phyloP scores from a whole-genome alignment of 2,113 vertebrate genomes.

The Maylandia zebra region DNA sequence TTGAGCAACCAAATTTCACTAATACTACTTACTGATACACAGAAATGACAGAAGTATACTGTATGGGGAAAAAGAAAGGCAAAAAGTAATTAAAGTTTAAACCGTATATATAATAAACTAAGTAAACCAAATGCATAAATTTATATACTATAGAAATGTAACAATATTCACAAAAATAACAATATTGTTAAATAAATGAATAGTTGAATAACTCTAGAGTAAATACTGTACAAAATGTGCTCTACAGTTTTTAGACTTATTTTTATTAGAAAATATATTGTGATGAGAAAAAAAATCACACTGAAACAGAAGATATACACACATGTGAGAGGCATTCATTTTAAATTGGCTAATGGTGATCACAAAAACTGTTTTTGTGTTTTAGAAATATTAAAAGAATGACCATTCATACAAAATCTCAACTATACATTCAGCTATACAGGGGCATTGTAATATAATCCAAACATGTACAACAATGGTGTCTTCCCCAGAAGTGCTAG shows the following conservation, averaged over 20 bases:
- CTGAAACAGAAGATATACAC: not conserved
- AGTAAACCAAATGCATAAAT: not conserved
- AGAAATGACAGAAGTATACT: not conserved
- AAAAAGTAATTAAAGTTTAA: not conserved
- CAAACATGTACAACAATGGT: not conserved
- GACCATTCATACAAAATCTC: not conserved
- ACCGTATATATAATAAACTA: not conserved
- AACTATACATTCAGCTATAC: not conserved
- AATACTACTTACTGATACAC: not conserved
- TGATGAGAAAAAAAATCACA: not conserved
- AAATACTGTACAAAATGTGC: not conserved
- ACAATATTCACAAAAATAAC: not conserved
- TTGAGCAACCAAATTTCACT: not conserved
- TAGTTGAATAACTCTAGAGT: not conserved
- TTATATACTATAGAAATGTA: not conserved
- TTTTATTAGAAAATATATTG: not conserved
- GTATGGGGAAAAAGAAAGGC: not conserved
- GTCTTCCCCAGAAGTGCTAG: not conserved
- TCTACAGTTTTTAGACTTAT: not conserved
- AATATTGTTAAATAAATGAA: not conserved
- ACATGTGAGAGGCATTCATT: not conserved
- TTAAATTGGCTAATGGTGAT: not conserved
- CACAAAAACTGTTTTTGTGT: not conserved
- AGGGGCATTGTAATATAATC: not conserved
- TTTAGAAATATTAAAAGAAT: not conserved